A percentile compares a stretch with the other conserved stretches of the same genome.
Evolutionary conservation across 2,888 invertebrate species (phyloP).

Genomic region (Acrocera orbiculus): DNA sequence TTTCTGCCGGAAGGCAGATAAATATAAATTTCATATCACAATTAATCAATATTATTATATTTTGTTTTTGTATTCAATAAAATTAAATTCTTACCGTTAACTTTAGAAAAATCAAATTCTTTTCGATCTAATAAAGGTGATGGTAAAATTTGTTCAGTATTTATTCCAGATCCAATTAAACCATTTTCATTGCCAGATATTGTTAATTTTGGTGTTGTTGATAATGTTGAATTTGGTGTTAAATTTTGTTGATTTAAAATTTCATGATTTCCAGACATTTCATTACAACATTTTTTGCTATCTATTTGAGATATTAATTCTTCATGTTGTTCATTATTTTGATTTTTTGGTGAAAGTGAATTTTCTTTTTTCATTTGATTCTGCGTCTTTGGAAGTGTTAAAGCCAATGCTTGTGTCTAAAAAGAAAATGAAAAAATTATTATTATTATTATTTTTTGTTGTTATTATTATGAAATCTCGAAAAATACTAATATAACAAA

Average conservation of each 20-base stretch:
- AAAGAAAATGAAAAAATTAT: slow-evolving; percentile 18
- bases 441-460: background rate
- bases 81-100: slow-evolving; percentile 27
- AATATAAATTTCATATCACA: too few species aligned
- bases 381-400: slow-evolving; percentile 40
- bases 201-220: slow-evolving; percentile 23
- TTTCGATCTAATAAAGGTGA: slow-evolving; percentile 25
- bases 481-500: too few species aligned
- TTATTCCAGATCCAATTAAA: background rate
- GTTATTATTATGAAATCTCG: too few species aligned
- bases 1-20: too few species aligned
- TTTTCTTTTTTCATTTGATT: slow-evolving; percentile 30
- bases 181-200: slow-evolving; percentile 14
- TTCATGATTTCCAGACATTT: too few species aligned
- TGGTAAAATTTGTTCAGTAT: slow-evolving; percentile 22
- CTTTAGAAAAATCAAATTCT: slow-evolving; percentile 31
- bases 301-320: too few species aligned
- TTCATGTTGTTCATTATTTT: too few species aligned
- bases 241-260: slow-evolving; percentile 13
- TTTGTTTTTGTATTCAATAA: background rate
- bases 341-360: slow-evolving; percentile 28
- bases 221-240: slow-evolving; percentile 19
- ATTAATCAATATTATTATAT: too few species aligned
- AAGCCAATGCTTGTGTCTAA: slow-evolving; percentile 48
- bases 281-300: too few species aligned